A percentile compares a stretch with the other conserved stretches of the same genome.
phyloP scores from a whole-genome alignment of 2,888 invertebrate species.

The Phlogophora meticulosa region DNA sequence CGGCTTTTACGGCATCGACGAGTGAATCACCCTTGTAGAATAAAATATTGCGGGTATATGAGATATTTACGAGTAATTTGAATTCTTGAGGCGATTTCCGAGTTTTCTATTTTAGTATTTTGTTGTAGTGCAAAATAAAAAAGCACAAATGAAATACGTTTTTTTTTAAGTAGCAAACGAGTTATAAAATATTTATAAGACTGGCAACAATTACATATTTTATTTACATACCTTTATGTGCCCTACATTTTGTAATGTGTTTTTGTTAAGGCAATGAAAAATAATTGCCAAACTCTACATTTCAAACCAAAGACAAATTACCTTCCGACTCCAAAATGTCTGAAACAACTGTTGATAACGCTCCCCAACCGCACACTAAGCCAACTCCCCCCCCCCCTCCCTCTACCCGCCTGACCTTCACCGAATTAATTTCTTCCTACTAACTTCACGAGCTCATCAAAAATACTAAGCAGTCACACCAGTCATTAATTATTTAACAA shows the following conservation, averaged over 20 bases:
- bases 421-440: constrained; percentile 37
- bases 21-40: constrained; percentile 33
- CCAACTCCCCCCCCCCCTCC: background rate
- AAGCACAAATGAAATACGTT: no score
- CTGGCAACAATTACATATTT: no score
- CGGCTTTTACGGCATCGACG: constrained; percentile 39
- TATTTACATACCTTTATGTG: background rate
- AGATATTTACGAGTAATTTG: constrained; percentile 41
- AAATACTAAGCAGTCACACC: constrained; percentile 52
- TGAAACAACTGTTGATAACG: constrained; percentile 36
- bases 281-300: constrained; percentile 15
- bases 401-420: background rate
- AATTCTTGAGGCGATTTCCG: constrained; percentile 38
- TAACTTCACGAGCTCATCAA: constrained; percentile 56
- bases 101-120: constrained; percentile 30
- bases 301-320: constrained; percentile 37
- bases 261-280: background rate
- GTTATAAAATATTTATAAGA: no score
- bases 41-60: constrained; percentile 44
- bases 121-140: constrained; percentile 16
- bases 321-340: constrained; percentile 40
- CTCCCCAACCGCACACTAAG: constrained; percentile 13
- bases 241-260: background rate
- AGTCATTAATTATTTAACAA: constrained; percentile 60
- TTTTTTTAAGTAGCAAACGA: no score